Evolutionary conservation across 2,888 invertebrate species (phyloP), one percentile per base, ranked within the genome.

Genomic region (Petrolisthes manimaculis): DNA sequence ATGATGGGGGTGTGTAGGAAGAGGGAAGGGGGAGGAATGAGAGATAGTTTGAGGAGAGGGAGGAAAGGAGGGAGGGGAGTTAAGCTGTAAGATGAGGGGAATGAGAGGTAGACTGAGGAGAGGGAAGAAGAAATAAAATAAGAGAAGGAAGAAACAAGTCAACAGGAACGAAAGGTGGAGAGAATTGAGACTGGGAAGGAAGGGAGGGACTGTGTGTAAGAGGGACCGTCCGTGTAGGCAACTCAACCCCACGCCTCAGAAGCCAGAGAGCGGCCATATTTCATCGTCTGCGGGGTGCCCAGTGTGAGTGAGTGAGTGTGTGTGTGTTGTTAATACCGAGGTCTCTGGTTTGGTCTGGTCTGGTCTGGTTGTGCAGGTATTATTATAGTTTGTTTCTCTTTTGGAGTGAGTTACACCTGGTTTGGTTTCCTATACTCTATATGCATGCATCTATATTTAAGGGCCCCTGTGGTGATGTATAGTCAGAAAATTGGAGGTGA

Each of bases 271-370:
- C 55, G 61, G 55, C 71, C 67, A 87, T 87, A 83, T 83, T 69
- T 87, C 87, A 87, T 69, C 87, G 79, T 83, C 87, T 71, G 71
- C 83, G 87, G 87, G 87, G 83, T 87, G 87, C 83, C 87, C 79
- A 79, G 71, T 83, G 56, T 86, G 77, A 83, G 54, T 83, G 61
- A 21, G 83, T 74, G 75, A 53, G 24, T n/a, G 14, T 79, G 14
- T n/a, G n/a, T n/a, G n/a, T 79, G 54, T 5, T 79, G 54, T 21
- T 54, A 21, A 9, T 18, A 61, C 61, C 14, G 6, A 14, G 14
- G 61, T 61, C 14, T 61, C 8, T 61, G 61, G 6, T 61, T 61
- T 6, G 6, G 61, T 61, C 14, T 61, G 61, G 61, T 61, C 8
- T 61, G 14, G 61, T 6, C 6, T 9, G 14, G 61, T 61, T 61